Percentiles rank a stretch among this genome's conserved stretches.
Conservation (phyloP, 2,888 invertebrate genomes). For the Leuctra nigra region DNA sequence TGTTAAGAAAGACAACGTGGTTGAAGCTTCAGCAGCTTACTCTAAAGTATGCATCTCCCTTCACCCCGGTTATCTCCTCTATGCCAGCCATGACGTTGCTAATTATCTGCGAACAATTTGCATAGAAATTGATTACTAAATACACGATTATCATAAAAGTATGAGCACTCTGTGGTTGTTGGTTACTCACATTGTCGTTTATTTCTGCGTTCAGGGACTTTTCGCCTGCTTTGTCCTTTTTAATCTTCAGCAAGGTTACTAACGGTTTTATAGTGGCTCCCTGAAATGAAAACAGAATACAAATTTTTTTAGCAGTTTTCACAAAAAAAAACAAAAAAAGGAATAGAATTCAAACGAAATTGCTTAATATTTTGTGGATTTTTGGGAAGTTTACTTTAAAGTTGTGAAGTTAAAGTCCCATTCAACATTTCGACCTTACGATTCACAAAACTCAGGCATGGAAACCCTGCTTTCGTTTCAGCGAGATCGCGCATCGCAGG, state of each 20-base stretch:
- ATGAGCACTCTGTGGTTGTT: not conserved
- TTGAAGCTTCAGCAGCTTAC: slow-evolving; percentile 26
- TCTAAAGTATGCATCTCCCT: slow-evolving; percentile 44
- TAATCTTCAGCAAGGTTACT: slow-evolving; percentile 49
- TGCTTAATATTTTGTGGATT: not conserved
- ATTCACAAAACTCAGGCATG: not conserved
- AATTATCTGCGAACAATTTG: slow-evolving; percentile 39
- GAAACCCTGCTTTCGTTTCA: not conserved
- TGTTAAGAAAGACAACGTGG: too few relatives aligned
- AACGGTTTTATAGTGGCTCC: slow-evolving; percentile 54
- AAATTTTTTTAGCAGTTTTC: not conserved
- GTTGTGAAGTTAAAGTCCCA: not conserved
- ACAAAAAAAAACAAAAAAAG: not conserved
- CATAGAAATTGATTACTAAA: not conserved
- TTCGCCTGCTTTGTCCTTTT: slow-evolving; percentile 38
- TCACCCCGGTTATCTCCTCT: slow-evolving; percentile 48
- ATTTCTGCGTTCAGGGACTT: slow-evolving; percentile 48
- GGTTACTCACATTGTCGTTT: slow-evolving; percentile 43
- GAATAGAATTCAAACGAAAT: not conserved
- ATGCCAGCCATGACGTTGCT: slow-evolving; percentile 54
- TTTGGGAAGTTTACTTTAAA: not conserved
- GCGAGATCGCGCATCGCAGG: too few relatives aligned
- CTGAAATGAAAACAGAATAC: slow-evolving; percentile 35
- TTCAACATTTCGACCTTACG: not conserved
- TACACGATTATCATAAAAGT: not conserved